Evolutionary conservation across 1,140 invertebrate species (phyloP), one percentile per base, ranked within the genome.

Genomic region (Galleria mellonella): DNA sequence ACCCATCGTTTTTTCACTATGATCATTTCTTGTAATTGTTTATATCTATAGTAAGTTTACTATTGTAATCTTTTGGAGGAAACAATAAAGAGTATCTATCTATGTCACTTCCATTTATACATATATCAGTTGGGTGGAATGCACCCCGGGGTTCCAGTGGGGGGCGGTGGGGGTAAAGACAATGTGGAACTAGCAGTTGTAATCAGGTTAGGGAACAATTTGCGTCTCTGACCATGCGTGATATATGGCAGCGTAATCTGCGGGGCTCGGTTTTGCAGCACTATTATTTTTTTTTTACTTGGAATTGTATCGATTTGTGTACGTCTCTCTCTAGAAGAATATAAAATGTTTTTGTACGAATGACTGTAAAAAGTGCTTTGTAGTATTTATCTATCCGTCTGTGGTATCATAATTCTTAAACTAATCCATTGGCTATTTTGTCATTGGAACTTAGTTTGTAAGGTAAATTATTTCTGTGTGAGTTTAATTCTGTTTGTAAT

Each of bases 141-240:
- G 48, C 38, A 43, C 51, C 43, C 42, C 46, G 39, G 38, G 33
- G 48, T 23, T 3, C 17, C 44, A 41, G 33, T 40, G 41, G 13
- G 37, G 23, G 36, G 54, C 40, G 33, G 31, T 32, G 50, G 67
- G 62, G 58, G 58, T 46, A 72, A 78, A 78, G 78, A 83, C 75
- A 83, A 75, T 73, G 70, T 79, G 62, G 71, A 82, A 82, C 74
- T 82, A 82, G 64, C 62, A 64, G 72, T 78, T 66, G 79, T 83
- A 83, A 83, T 83, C 76, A 83, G 76, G 67, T 83, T 83, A 83
- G 72, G 61, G 70, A 72, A 69, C 76, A 83, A 83, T 83, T 83
- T 83, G 74, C 79, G 60, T 83, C 62, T 83, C 67, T 58, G 53
- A 42, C 70, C 74, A 79, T 74, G 76, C 79, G 70, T 72, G 73